A percentile compares a stretch with the other conserved stretches of the same genome.
Evolutionary conservation across 2,113 vertebrate genomes (phyloP).

Genomic region (Cyprinus carpio): DNA sequence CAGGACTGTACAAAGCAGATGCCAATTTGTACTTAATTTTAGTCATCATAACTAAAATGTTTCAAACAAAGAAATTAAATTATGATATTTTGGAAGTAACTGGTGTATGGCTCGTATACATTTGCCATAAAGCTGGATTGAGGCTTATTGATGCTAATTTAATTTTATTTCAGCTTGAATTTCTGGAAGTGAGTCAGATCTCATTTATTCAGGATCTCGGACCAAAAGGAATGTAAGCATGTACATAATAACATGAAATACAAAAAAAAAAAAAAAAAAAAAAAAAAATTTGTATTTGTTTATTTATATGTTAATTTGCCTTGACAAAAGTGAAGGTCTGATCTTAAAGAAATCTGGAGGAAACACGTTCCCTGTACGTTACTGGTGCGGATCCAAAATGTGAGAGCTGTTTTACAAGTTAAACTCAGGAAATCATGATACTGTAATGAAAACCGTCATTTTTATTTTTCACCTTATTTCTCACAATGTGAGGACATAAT

Average conservation of each 20-base stretch:
- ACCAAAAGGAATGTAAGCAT: constrained; percentile 60
- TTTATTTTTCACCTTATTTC: background rate
- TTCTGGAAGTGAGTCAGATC: constrained; percentile 59
- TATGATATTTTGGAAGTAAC: background rate
- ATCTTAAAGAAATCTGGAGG: constrained; percentile 62
- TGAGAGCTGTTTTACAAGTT: constrained; percentile 13
- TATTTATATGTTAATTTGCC: background rate
- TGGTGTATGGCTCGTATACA: constrained; percentile 12
- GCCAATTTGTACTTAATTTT: constrained; percentile 17
- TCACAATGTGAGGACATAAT: constrained; percentile 10
- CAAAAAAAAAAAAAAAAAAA: background rate
- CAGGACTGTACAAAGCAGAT: constrained; percentile 6
- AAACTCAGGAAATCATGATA: background rate
- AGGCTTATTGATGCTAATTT: constrained; percentile 18
- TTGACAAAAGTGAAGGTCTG: constrained; percentile 54
- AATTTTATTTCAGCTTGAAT: constrained; percentile 56
- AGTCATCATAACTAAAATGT: background rate
- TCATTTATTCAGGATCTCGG: constrained; percentile 60
- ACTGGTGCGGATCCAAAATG: constrained; percentile 65
- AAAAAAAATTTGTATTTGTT: background rate
- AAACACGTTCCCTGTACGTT: constrained; percentile 59
- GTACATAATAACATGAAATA: background rate
- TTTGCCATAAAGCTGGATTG: constrained; percentile 32
- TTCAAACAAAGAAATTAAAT: constrained; percentile 23
- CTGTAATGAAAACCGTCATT: background rate